phyloP scores from a whole-genome alignment of 2,888 invertebrate genomes.

The Drosophila flavopinicola region DNA sequence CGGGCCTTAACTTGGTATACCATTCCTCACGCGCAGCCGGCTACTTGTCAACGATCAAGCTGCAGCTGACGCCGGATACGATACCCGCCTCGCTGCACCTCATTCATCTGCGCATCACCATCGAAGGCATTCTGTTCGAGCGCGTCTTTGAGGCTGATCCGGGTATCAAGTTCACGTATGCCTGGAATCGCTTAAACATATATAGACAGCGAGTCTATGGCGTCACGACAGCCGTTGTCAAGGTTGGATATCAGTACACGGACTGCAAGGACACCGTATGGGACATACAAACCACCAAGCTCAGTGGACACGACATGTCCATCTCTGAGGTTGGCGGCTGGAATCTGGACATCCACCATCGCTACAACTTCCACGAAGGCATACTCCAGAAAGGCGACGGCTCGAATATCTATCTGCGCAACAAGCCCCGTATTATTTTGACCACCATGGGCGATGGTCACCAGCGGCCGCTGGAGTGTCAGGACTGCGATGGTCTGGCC shows the following conservation, averaged over 20 bases:
- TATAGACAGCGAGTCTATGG: conserved; percentile 98
- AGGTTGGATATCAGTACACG: conserved; percentile 98
- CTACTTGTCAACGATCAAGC: conserved; percentile 95
- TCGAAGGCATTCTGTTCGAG: conserved; percentile 97
- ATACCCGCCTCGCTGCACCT: conserved; percentile 92
- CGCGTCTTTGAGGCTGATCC: conserved; percentile 98
- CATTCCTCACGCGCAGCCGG: conserved; percentile 97
- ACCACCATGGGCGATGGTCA: conserved; percentile 97
- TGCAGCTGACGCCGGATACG: conserved; percentile 94
- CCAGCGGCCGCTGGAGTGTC: conserved; percentile 93
- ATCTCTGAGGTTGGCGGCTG: conserved; percentile 98
- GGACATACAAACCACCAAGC: conserved; percentile 97
- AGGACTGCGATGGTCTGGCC: conserved; percentile 92
- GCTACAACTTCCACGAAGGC: conserved; percentile 99
- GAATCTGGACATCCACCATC: conserved; percentile 98
- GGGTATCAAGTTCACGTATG: conserved; percentile 97
- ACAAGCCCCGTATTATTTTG: conserved; percentile 95
- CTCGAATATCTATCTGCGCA: conserved; percentile 96
- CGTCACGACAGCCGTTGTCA: conserved; percentile 96
- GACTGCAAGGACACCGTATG: conserved; percentile 97
- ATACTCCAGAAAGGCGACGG: conserved; percentile 99
- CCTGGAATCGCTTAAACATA: conserved; percentile 98
- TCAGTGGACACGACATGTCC: conserved; percentile 98
- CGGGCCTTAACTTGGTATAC: conserved; percentile 97
- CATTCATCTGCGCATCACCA: conserved; percentile 96